These are phyloP conservation scores for Oophaga pumilio DNA, from an alignment of 2,113 vertebrate genomes.

Conservation along the genomic window DNA sequence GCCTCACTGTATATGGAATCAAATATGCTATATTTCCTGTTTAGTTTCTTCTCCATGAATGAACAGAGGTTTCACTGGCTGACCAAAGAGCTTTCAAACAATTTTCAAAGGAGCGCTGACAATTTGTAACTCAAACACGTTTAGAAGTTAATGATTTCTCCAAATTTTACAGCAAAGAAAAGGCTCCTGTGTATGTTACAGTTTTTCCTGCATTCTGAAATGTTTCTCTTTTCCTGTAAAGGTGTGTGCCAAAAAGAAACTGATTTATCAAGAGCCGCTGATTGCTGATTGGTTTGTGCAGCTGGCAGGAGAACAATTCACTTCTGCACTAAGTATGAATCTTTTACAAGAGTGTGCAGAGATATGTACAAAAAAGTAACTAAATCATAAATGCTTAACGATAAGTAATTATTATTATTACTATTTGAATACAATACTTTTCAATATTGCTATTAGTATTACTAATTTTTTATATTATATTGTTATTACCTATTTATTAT, in stretches of 20 bases:
- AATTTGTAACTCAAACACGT: constrained; percentile 60
- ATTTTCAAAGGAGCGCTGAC: constrained; percentile 53
- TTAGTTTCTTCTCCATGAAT: constrained; percentile 18
- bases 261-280: constrained; percentile 60
- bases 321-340: constrained; percentile 7
- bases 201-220: constrained; percentile 21
- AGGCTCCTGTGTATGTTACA: constrained; percentile 55
- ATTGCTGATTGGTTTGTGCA: constrained; percentile 40
- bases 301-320: constrained; percentile 24
- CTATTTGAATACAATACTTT: not conserved
- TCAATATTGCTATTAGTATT: too few relatives aligned
- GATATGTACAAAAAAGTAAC: not conserved
- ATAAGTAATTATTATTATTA: not conserved
- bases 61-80: constrained; percentile 15
- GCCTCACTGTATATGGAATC: constrained; percentile 7
- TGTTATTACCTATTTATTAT: too few relatives aligned
- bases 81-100: constrained; percentile 23
- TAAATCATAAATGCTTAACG: not conserved
- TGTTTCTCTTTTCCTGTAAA: constrained; percentile 50
- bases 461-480: too few relatives aligned
- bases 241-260: constrained; percentile 20
- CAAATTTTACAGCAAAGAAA: constrained; percentile 60
- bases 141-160: constrained; percentile 60
- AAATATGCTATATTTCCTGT: constrained; percentile 56
- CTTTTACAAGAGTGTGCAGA: not conserved